Conservation (phyloP, 2,113 vertebrate genomes). For the Butorides virescens region DNA sequence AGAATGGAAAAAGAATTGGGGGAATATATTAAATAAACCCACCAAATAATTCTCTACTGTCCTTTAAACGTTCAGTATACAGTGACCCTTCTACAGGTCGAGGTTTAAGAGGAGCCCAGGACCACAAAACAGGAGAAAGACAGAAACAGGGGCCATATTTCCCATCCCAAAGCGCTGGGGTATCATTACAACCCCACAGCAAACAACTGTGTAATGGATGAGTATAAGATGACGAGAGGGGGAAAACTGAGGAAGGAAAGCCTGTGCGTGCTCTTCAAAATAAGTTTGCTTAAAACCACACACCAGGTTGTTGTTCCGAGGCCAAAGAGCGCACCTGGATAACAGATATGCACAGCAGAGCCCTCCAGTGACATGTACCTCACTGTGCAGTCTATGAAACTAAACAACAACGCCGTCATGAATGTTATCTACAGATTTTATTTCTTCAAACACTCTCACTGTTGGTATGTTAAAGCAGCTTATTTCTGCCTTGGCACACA, state of each 20-base stretch:
- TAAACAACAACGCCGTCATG: neutral
- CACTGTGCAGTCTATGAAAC: neutral
- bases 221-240: neutral
- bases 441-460: neutral
- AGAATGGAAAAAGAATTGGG: neutral
- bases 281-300: neutral
- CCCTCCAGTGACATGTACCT: neutral
- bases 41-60: neutral
- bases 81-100: neutral
- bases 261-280: neutral
- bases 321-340: neutral
- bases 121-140: neutral
- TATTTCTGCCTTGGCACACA: neutral
- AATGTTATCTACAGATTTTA: neutral
- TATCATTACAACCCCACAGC: neutral
- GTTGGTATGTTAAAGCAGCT: neutral
- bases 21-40: neutral
- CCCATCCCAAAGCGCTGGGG: neutral
- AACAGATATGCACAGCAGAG: neutral
- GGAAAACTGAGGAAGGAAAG: neutral
- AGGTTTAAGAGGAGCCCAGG: neutral
- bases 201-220: neutral
- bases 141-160: neutral
- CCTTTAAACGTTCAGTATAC: neutral
- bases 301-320: neutral